These are phyloP conservation scores for Microplitis mediator DNA, from an alignment of 1,140 invertebrate genomes.

Conservation along the genomic window DNA sequence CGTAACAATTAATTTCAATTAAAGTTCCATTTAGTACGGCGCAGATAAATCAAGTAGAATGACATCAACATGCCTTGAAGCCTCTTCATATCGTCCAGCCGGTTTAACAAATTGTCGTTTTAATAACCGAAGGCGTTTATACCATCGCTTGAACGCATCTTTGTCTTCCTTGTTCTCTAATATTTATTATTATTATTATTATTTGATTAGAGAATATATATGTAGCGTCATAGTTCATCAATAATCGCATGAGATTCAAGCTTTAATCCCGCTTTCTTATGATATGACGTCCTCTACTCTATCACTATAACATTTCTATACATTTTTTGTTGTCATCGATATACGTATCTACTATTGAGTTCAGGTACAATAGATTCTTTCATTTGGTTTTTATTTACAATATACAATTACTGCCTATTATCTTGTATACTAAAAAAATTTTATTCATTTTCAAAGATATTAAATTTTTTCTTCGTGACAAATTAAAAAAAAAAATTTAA, in stretches of 20 bases:
- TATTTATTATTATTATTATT: neutral
- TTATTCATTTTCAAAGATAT: too few species aligned
- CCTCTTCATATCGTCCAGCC: neutral
- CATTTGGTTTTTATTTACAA: too few species aligned
- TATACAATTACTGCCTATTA: too few species aligned
- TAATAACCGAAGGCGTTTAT: constrained; percentile 8
- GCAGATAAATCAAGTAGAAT: constrained; percentile 26
- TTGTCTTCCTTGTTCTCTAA: neutral
- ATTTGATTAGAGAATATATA: neutral
- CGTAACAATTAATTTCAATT: constrained; percentile 36
- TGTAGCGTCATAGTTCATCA: neutral
- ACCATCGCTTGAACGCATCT: neutral
- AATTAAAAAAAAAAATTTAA: too few species aligned
- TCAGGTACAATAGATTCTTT: too few species aligned
- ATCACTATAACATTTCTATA: neutral
- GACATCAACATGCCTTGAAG: neutral
- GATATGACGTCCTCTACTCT: neutral
- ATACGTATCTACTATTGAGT: neutral
- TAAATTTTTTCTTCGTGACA: too few species aligned
- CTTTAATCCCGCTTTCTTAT: neutral
- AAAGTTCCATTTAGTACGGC: constrained; percentile 9
- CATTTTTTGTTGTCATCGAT: neutral
- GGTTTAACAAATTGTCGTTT: constrained; percentile 2
- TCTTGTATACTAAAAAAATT: too few species aligned
- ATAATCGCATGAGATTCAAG: constrained; percentile 2